Conservation (phyloP, 1,140 invertebrate genomes). For the Steinernema feltiae region DNA sequence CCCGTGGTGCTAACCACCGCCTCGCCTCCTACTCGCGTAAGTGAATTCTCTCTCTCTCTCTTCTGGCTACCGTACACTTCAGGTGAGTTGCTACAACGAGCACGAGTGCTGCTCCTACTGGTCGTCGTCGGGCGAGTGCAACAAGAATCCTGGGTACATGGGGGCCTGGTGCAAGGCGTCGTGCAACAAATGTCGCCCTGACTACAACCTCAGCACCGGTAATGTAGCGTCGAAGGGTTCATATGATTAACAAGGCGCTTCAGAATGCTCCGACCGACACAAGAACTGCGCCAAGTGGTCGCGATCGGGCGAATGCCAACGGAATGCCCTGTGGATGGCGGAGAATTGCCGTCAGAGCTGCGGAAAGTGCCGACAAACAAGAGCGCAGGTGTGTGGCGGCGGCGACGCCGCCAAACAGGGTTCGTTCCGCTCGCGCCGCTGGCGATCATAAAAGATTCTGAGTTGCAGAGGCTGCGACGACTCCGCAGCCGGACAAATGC, state of each 20-base stretch:
- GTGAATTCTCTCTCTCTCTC: neutral
- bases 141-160: constrained; percentile 35
- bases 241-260: neutral
- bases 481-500: neutral
- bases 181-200: constrained; percentile 4
- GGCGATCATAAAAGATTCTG: neutral
- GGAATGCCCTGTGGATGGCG: constrained; percentile 35
- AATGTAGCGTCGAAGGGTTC: constrained; percentile 24
- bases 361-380: constrained; percentile 28
- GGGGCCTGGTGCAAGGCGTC: constrained; percentile 34
- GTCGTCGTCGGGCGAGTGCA: constrained; percentile 37
- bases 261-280: constrained; percentile 38
- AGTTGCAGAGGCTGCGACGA: neutral
- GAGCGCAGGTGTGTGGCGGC: constrained; percentile 29
- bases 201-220: constrained; percentile 16
- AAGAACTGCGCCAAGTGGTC: constrained; percentile 31
- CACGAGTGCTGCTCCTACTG: constrained; percentile 36
- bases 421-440: neutral
- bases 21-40: neutral
- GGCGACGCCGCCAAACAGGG: constrained; percentile 8
- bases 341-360: constrained; percentile 38
- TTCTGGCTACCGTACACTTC: neutral
- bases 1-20: neutral
- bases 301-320: constrained; percentile 32
- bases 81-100: constrained; percentile 39